phyloP scores from a whole-genome alignment of 1,140 invertebrate genomes.

The Sitobion miscanthi region DNA sequence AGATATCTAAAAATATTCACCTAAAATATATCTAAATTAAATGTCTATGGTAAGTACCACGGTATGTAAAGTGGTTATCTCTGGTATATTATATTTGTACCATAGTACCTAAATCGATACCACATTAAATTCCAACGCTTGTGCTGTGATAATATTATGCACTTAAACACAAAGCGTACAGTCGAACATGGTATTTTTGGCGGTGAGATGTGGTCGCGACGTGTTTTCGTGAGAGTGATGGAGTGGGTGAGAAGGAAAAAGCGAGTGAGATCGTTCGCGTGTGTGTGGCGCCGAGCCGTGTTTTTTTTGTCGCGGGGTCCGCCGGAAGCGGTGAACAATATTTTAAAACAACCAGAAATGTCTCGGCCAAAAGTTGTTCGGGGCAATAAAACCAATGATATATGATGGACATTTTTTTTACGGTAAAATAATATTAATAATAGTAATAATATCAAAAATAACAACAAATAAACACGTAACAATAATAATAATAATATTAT shows the following conservation, averaged over 20 bases:
- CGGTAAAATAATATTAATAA: background rate
- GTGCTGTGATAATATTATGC: no score
- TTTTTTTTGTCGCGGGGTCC: background rate
- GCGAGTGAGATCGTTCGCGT: background rate
- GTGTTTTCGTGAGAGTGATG: background rate
- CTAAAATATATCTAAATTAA: no score
- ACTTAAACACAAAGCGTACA: background rate
- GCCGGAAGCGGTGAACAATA: slow-evolving; percentile 21
- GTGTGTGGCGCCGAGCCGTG: background rate
- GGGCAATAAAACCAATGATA: slow-evolving; percentile 32
- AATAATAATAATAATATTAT: background rate
- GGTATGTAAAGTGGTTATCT: no score
- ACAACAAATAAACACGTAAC: background rate
- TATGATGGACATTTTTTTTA: slow-evolving; percentile 3
- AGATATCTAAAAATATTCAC: no score
- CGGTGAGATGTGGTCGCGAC: background rate
- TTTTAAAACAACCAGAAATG: slow-evolving; percentile 26
- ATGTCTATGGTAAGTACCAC: no score
- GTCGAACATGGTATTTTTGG: background rate
- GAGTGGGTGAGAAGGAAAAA: background rate
- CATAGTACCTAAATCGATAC: no score
- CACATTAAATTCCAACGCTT: no score
- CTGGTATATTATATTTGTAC: no score
- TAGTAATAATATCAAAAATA: background rate
- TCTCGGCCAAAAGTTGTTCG: slow-evolving; percentile 29